phyloP scores from a whole-genome alignment of 2,113 vertebrate genomes.

The Lepisosteus osseus region DNA sequence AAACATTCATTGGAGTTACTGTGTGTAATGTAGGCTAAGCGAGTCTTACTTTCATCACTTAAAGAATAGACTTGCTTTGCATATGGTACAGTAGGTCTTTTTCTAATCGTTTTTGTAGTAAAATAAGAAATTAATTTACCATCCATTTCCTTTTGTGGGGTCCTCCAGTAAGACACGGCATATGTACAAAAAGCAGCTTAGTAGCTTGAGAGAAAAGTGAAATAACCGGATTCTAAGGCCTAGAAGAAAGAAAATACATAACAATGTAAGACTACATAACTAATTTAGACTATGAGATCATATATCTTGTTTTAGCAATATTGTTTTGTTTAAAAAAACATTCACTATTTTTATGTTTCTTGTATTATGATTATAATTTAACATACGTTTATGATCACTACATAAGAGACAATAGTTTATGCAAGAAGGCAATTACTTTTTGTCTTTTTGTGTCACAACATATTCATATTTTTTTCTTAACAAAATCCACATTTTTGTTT shows the following conservation, averaged over 20 bases:
- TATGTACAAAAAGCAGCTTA: slow-evolving; percentile 81
- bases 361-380: neutral
- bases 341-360: neutral
- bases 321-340: neutral
- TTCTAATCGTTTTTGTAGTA: too few relatives aligned
- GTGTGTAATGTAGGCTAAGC: too few relatives aligned
- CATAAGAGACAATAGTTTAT: neutral
- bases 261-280: slow-evolving; percentile 14
- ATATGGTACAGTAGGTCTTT: too few relatives aligned
- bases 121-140: slow-evolving; percentile 54
- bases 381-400: neutral
- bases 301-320: neutral
- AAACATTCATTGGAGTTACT: too few relatives aligned
- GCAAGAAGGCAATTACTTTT: neutral
- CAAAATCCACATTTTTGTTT: neutral
- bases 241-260: slow-evolving; percentile 45
- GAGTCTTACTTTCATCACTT: too few relatives aligned
- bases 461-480: neutral
- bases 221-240: slow-evolving; percentile 81
- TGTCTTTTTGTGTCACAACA: neutral
- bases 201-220: slow-evolving; percentile 80
- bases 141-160: slow-evolving; percentile 61
- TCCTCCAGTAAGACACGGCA: slow-evolving; percentile 71
- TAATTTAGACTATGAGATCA: too few relatives aligned
- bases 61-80: too few relatives aligned